Evolutionary conservation across 2,888 invertebrate genomes (phyloP), one percentile per base, ranked within the genome.

Genomic region (Parnassius mnemosyne): DNA sequence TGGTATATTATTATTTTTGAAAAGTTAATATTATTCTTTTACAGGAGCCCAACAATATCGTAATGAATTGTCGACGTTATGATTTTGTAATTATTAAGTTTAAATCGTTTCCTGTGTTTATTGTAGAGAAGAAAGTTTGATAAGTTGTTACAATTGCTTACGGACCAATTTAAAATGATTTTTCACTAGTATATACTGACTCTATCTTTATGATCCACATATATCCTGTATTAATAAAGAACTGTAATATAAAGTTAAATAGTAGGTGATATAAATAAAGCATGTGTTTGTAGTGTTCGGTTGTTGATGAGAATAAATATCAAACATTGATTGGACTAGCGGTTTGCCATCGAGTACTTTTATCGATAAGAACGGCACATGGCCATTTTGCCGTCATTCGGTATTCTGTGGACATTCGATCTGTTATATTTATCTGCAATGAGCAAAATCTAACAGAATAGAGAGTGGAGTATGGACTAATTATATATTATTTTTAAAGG

Each of bases 361-460:
- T 43, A 13, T 25, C 25, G 62, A 63, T 63, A 58, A 63, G 12
- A 57, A 11, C 44, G 46, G 44, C 62, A 63, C 54, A 63, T 63
- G 62, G 62, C 62, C 62, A 49, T 11, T 51, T 44, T 53, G 53
- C 51, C 58, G 62, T 63, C 58, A 58, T 58, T 46, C 11, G 49
- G 13, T 44, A 34, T 47, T 9, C 20, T 20, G 44, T 55, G 42
- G 60, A 50, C 42, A 54, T 43, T 44, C 16, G 54, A 63, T 43
- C 50, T 53, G 60, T 46, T 10, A 46, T 46, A 49, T 53, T 20
- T 52, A 57, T 57, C 52, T 52, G 52, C 34, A 54, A 44, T 11
- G 10, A 13, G 43, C 42, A 53, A 41, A 9, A 49, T 13, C 3
- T 49, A 13, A 11, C 13, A 49, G 13, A 7, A 49, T 46, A 11